A percentile compares a stretch with the other conserved stretches of the same genome.
Evolutionary conservation across 2,113 vertebrate species (phyloP).

Genomic region (Hippocampus barbouri): DNA sequence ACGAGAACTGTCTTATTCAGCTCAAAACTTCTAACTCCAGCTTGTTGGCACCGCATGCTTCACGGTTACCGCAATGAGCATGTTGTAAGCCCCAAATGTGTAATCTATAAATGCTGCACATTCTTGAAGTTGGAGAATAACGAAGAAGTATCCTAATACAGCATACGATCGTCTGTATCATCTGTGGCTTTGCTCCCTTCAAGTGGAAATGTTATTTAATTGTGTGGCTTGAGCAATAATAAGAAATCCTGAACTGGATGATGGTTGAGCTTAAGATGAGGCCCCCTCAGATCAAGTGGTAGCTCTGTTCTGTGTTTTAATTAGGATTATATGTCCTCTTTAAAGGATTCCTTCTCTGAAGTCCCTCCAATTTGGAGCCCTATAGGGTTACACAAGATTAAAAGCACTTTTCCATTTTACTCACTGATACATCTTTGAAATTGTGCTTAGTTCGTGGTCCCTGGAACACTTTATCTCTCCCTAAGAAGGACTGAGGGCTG

Average conservation of each 20-base stretch:
- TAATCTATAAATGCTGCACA: not conserved
- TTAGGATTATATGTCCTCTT: constrained; percentile 70
- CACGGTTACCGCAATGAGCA: not conserved
- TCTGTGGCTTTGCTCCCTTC: constrained; percentile 45
- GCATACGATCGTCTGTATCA: constrained; percentile 23
- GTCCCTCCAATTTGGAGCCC: constrained; percentile 60
- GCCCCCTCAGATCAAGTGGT: constrained; percentile 53
- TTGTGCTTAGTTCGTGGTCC: constrained; percentile 57
- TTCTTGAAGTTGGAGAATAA: constrained; percentile 15
- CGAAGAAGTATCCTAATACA: constrained; percentile 33
- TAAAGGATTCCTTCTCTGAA: constrained; percentile 60
- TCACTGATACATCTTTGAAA: constrained; percentile 70
- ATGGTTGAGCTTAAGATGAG: constrained; percentile 34
- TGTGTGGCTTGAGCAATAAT: constrained; percentile 46
- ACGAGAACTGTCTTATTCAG: not conserved
- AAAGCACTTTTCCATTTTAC: constrained; percentile 70
- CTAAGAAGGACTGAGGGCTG: constrained; percentile 35
- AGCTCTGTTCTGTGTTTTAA: constrained; percentile 67
- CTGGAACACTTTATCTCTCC: constrained; percentile 68
- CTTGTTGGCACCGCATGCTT: not conserved
- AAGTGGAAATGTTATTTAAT: constrained; percentile 47
- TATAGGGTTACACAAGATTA: constrained; percentile 72
- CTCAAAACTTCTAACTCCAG: not conserved
- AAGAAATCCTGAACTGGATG: constrained; percentile 39
- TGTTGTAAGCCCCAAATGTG: not conserved